Evolutionary conservation across 2,113 vertebrate genomes (phyloP).

Genomic region (Mustelus asterias): DNA sequence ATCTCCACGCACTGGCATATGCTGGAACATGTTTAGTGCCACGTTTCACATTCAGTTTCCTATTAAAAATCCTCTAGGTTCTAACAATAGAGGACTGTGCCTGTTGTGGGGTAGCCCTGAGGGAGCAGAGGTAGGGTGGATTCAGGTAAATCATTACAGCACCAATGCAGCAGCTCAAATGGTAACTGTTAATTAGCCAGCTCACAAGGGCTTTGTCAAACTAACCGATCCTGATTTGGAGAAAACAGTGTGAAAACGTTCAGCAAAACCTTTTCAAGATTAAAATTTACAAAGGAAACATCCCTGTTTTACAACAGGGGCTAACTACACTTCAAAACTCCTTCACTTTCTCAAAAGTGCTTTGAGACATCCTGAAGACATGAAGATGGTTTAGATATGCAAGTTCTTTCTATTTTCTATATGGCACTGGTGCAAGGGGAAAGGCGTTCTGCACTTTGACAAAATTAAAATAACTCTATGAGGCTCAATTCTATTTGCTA

Average conservation of each 20-base stretch:
- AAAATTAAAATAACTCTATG: neutral
- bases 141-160: constrained; percentile 3
- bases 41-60: constrained; percentile 30
- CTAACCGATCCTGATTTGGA: neutral
- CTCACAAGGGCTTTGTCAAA: neutral
- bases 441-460: neutral
- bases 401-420: neutral
- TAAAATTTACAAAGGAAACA: neutral
- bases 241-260: neutral
- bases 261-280: neutral
- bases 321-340: constrained; percentile 1
- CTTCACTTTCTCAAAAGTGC: neutral
- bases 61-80: constrained; percentile 16
- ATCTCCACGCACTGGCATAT: constrained; percentile 19
- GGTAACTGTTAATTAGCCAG: constrained; percentile 32
- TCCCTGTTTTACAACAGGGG: neutral
- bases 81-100: constrained; percentile 28
- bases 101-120: neutral
- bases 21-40: constrained; percentile 31
- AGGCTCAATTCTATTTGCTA: neutral
- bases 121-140: constrained; percentile 4
- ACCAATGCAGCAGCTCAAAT: constrained; percentile 8
- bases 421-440: neutral
- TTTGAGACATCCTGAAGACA: neutral
- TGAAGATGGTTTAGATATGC: neutral